Evolutionary conservation across 2,888 invertebrate genomes (phyloP), one percentile per base, ranked within the genome.

Genomic region (Brachyptera risi): DNA sequence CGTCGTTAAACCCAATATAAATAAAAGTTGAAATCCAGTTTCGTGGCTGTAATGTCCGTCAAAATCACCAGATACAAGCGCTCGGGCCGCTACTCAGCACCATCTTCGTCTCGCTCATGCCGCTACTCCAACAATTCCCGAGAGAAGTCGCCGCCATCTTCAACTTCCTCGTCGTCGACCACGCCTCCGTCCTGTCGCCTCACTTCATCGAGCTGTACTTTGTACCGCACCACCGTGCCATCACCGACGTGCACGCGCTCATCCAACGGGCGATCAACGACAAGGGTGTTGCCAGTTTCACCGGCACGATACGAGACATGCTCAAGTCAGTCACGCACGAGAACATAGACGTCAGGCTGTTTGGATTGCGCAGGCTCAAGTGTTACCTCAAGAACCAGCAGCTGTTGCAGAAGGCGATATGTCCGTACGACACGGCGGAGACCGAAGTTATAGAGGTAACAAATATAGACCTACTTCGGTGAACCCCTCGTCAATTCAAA

Each of bases 171-270:
- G 81, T 94, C 2, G 74, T 92, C 0, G 82, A 85, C 67, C 90
- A 90, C 69, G 84, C 85, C 67, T 79, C 80, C 51, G 74, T 82
- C 38, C 72, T 92, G 27, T 82, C 84, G 58, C 77, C 81, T 1
- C 80, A 88, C 69, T 87, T 95, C 66, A 80, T 87, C 1, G 93
- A 95, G 72, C 77, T 96, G 31, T 93, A 93, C 75, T 96, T 96
- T 69, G 77, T 95, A 35, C 78, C 78, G 58, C 85, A 88, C 66
- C 83, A 87, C 64, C 78, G 85, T 0, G 79, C 82, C 21, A 78
- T 88, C n/a, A 79, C 35, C 19, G 83, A 0, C 1, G 83, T 63
- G 21, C 58, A 58, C 27, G 2, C 15, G 9, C 38, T 21, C 3
- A 57, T 64, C 13, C 54, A 58, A 15, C 59, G 42, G 26, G 62